Evolutionary conservation across 2,888 invertebrate genomes (phyloP), one percentile per base, ranked within the genome.

Genomic region (Eupithecia insigniata): DNA sequence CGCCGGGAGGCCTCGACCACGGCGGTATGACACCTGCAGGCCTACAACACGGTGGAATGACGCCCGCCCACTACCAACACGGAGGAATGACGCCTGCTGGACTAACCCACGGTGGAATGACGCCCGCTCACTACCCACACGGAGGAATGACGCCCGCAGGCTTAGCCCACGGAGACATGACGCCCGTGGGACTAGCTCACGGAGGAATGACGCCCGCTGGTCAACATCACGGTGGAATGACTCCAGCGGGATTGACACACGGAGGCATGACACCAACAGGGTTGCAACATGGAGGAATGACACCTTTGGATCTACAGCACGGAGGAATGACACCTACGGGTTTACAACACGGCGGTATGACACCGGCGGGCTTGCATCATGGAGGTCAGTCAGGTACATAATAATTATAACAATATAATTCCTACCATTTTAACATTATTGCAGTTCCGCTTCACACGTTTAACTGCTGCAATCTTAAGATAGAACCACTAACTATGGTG

Each of bases 241-340:
- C 91, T 0, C 93, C 95, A 0, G 87, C 86, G 0, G 92, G 90
- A 0, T 76, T 95, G 64, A 86, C 89, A 34, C 94, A 95, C 75
- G 94, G 95, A 1, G 92, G 94, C 12, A 90, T 95, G 89, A 95
- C 90, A 12, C 89, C 90, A 0, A 85, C 76, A 0, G 77, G 69
- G 7, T 65, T 79, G 7, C 70, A 71, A 12, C 94, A 94, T 73
- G 91, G 95, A 12, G 92, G 90, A 0, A 88, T 90, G 81, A 92
- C 93, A 0, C 94, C 95, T 0, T 89, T 87, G 0, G 94, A 90
- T 0, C 76, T 95, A 62, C 86, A 89, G 26, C 94, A 94, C 75
- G 94, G 94, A 4, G 91, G 93, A 14, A 90, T 95, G 87, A 94
- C 87, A 2, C 87, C 88, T 0, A 83, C 75, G 0, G 88, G 77